Percentiles rank a stretch among this genome's conserved stretches.
phyloP scores from a whole-genome alignment of 2,888 invertebrate genomes.

The Escarpia spicata region DNA sequence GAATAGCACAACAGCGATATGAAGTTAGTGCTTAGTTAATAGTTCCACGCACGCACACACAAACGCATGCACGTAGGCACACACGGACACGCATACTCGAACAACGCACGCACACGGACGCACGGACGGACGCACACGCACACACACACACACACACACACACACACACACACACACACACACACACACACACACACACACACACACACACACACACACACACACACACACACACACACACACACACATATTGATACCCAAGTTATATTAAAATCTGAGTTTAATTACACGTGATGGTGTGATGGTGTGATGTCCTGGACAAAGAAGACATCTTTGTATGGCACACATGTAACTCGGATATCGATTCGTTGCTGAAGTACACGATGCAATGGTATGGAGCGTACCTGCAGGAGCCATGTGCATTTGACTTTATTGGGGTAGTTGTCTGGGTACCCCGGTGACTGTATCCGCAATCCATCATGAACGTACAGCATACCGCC shows the following conservation, averaged over 20 bases:
- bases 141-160: background rate
- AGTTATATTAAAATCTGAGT: too few species aligned
- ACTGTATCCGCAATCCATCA: background rate
- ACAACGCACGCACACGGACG: too few species aligned
- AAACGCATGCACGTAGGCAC: too few species aligned
- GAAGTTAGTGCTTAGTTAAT: background rate
- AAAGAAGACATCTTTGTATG: background rate
- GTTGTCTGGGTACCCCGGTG: conserved; percentile 33
- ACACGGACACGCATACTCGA: too few species aligned
- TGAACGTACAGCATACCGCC: conserved; percentile 36
- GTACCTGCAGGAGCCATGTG: conserved; percentile 39
- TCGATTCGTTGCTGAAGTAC: background rate
- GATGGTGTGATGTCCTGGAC: too few species aligned
- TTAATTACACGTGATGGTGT: too few species aligned
- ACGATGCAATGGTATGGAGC: background rate
- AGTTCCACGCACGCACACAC: background rate
- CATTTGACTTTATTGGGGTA: conserved; percentile 32
- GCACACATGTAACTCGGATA: background rate
- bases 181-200: too few species aligned
- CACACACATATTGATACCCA: too few species aligned
- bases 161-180: background rate
- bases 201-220: too few species aligned
- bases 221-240: too few species aligned
- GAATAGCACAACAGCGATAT: background rate
- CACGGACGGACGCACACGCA: too few species aligned